phyloP scores from a whole-genome alignment of 2,113 vertebrate species.

The Embiotoca jacksoni region DNA sequence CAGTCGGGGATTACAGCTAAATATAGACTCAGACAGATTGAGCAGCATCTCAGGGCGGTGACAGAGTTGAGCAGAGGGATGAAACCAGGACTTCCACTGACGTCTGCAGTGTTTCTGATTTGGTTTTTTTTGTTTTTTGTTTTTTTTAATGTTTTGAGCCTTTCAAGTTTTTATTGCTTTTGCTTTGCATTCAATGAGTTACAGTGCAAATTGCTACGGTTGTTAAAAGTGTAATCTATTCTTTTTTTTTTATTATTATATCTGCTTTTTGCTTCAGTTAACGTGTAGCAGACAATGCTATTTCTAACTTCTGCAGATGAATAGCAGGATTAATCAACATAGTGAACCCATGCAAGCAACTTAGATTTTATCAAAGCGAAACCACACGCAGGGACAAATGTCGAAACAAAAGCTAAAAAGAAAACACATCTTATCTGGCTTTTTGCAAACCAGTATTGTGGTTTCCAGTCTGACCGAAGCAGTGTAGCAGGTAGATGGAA shows the following conservation, averaged over 20 bases:
- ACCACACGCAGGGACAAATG: not conserved
- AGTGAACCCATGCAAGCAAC: not conserved
- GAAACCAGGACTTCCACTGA: not conserved
- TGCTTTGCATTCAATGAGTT: not conserved
- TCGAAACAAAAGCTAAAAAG: not conserved
- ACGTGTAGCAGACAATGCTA: not conserved
- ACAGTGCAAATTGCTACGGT: not conserved
- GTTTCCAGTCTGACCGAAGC: not conserved
- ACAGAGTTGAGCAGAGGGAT: conserved; percentile 1
- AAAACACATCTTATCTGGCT: not conserved
- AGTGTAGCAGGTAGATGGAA: not conserved
- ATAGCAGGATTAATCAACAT: too few relatives aligned
- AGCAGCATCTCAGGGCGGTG: conserved; percentile 12
- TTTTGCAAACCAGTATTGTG: not conserved
- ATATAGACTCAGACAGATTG: conserved; percentile 60
- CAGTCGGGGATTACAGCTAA: conserved; percentile 71
- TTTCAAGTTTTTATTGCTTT: not conserved
- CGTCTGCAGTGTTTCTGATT: conserved; percentile 6
- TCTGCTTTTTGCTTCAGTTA: not conserved
- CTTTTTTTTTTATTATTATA: not conserved
- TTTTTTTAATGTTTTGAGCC: not conserved
- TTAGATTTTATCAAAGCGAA: too few relatives aligned
- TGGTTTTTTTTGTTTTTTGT: not conserved
- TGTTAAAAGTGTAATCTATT: not conserved
- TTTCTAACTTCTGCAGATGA: too few relatives aligned